phyloP scores from a whole-genome alignment of 2,888 invertebrate species.

The Lepidochrysops patricia region DNA sequence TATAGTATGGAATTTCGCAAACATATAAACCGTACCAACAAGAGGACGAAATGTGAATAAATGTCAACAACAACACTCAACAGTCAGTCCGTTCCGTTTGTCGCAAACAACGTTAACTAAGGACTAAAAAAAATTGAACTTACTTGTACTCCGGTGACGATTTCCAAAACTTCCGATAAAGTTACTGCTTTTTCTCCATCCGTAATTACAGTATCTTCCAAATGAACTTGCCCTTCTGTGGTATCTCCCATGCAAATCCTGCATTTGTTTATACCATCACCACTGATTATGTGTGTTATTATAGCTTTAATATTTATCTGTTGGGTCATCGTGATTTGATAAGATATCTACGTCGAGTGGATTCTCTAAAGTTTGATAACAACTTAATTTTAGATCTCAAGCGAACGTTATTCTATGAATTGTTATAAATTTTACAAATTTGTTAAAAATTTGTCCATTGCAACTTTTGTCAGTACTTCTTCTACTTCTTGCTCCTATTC shows the following conservation, averaged over 20 bases:
- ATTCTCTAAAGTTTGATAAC: neutral
- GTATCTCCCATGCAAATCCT: constrained; percentile 68
- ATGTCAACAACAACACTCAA: too few relatives aligned
- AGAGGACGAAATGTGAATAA: constrained; percentile 28
- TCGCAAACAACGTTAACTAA: constrained; percentile 43
- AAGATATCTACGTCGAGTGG: neutral
- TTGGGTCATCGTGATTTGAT: constrained; percentile 39
- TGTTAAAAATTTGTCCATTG: neutral
- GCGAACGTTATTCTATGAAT: neutral
- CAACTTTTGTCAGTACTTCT: neutral
- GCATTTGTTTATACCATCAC: constrained; percentile 60
- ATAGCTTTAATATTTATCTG: constrained; percentile 61
- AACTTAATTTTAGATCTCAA: neutral
- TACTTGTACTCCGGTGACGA: constrained; percentile 59
- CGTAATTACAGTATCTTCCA: constrained; percentile 63
- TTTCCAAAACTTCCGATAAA: constrained; percentile 54
- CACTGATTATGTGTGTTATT: constrained; percentile 61
- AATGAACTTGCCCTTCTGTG: constrained; percentile 57
- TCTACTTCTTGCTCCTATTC: neutral
- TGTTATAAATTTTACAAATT: neutral
- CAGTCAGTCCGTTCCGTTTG: constrained; percentile 58
- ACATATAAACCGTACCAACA: neutral
- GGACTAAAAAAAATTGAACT: constrained; percentile 26
- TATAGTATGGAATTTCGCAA: too few relatives aligned
- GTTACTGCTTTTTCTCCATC: constrained; percentile 58